Conservation (phyloP, 1,140 invertebrate genomes). For the Drosophila pachea region DNA sequence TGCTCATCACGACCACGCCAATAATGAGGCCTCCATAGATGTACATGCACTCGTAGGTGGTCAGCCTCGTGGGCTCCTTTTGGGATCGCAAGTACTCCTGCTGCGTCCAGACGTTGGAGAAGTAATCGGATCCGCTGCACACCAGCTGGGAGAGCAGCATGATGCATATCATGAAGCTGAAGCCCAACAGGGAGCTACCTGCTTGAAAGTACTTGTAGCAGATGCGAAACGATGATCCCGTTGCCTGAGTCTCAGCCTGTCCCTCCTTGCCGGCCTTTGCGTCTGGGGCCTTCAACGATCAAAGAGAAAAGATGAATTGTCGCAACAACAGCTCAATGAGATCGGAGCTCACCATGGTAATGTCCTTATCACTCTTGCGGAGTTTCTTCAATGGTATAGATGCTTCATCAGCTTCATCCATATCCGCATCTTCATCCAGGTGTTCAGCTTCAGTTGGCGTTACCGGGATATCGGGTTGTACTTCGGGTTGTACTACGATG, state of each 20-base stretch:
- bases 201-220: slow-evolving; percentile 84
- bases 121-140: slow-evolving; percentile 88
- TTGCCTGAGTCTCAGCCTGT: slow-evolving; percentile 80
- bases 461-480: slow-evolving; percentile 4
- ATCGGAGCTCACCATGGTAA: slow-evolving; percentile 30
- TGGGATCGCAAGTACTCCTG: slow-evolving; percentile 78
- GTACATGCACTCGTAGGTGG: slow-evolving; percentile 76
- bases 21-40: slow-evolving; percentile 69
- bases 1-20: slow-evolving; percentile 79
- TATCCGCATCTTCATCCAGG: slow-evolving; percentile 66
- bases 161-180: slow-evolving; percentile 81
- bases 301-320: too few species aligned
- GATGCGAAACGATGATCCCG: slow-evolving; percentile 81
- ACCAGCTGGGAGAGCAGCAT: slow-evolving; percentile 86
- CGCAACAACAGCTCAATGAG: not conserved
- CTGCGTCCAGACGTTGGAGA: slow-evolving; percentile 87
- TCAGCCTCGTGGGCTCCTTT: slow-evolving; percentile 56
- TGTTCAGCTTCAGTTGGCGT: slow-evolving; percentile 21
- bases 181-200: slow-evolving; percentile 82
- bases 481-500: slow-evolving; percentile 20
- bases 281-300: too few species aligned
- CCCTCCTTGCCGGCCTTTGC: slow-evolving; percentile 58
- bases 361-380: slow-evolving; percentile 30
- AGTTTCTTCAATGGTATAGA: slow-evolving; percentile 51
- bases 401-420: slow-evolving; percentile 53